phyloP scores from a whole-genome alignment of 2,113 vertebrate genomes.

The Notarius quadriscutis region DNA sequence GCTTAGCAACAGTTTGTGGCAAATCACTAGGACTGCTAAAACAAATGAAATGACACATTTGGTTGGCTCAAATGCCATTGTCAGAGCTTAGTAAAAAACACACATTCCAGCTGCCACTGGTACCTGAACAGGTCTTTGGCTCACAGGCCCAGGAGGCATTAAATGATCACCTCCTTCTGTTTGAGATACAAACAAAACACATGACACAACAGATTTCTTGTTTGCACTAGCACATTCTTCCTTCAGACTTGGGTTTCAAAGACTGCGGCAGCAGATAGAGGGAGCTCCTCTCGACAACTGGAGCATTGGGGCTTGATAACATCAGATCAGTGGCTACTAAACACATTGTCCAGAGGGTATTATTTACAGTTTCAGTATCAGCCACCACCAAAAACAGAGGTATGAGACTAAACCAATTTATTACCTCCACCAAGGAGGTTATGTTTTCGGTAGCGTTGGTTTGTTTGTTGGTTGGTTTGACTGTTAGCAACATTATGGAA shows the following conservation, averaged over 20 bases:
- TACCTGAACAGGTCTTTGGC: not conserved
- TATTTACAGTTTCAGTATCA: not conserved
- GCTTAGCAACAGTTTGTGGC: not conserved
- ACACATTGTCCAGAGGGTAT: not conserved
- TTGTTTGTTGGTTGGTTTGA: no score
- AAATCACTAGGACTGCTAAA: not conserved
- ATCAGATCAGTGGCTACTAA: not conserved
- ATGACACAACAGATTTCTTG: not conserved
- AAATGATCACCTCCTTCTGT: not conserved
- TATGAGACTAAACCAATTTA: not conserved
- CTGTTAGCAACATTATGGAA: no score
- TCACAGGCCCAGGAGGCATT: not conserved
- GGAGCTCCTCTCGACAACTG: not conserved
- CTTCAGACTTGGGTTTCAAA: not conserved
- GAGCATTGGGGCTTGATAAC: not conserved
- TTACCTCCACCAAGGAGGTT: no score
- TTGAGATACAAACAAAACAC: not conserved
- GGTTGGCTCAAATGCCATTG: not conserved
- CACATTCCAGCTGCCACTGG: not conserved
- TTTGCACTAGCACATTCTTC: not conserved
- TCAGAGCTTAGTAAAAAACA: not conserved
- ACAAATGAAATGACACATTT: not conserved
- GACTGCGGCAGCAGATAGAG: not conserved
- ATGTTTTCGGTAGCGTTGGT: no score
- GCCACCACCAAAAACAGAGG: not conserved